Percentiles rank a stretch among this genome's conserved stretches.
Conservation (phyloP, 2,797 vertebrate genomes). For the Oreochromis grahami region DNA sequence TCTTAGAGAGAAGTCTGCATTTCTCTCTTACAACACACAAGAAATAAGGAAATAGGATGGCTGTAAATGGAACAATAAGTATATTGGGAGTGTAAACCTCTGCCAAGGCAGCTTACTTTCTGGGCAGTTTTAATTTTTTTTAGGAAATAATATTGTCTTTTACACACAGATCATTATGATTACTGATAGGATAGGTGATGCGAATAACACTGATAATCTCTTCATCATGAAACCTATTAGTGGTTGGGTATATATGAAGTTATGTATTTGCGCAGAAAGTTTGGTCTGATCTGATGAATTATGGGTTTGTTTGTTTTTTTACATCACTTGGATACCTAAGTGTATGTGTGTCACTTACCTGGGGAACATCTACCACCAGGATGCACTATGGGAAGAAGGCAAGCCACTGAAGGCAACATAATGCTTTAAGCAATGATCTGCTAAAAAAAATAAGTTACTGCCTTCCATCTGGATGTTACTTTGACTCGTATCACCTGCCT, state of each 20-base stretch:
- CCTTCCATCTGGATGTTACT: too few relatives aligned
- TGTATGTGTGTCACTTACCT: too few relatives aligned
- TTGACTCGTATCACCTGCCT: too few relatives aligned
- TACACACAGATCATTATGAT: background rate
- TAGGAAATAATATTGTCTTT: background rate
- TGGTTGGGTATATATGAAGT: background rate
- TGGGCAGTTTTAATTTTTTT: accelerated
- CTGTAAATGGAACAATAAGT: background rate
- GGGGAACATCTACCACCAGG: too few relatives aligned
- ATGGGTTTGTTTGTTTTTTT: too few relatives aligned
- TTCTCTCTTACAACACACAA: background rate
- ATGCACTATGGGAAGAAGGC: too few relatives aligned
- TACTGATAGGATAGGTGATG: background rate
- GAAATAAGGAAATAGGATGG: background rate
- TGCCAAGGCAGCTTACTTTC: background rate
- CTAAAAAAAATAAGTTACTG: too few relatives aligned
- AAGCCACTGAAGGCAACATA: too few relatives aligned
- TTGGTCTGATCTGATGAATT: too few relatives aligned
- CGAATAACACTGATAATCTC: background rate
- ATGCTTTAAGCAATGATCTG: too few relatives aligned
- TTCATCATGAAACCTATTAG: background rate
- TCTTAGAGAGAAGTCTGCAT: background rate
- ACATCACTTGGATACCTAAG: too few relatives aligned
- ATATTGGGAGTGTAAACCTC: background rate
- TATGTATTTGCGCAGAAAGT: background rate